phyloP scores from a whole-genome alignment of 1,140 invertebrate genomes.

The Bursaphelenchus mucronatus region DNA sequence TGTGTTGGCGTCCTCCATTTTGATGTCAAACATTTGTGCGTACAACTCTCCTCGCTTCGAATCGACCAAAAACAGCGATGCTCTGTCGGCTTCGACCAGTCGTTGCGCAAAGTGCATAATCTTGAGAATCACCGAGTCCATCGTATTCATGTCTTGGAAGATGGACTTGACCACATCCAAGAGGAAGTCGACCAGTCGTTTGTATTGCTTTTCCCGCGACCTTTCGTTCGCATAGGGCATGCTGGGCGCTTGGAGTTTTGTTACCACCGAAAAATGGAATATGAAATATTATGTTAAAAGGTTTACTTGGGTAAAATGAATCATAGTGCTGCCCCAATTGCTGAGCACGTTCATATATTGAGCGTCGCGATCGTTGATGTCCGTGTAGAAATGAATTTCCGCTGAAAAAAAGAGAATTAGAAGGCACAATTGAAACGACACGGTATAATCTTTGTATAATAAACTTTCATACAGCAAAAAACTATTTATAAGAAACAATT shows the following conservation, averaged over 20 bases:
- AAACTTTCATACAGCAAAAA: too few relatives aligned
- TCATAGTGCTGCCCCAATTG: constrained; percentile 41
- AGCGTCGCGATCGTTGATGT: constrained; percentile 43
- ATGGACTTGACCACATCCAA: constrained; percentile 69
- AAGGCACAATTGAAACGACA: background rate
- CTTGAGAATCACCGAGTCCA: constrained; percentile 76
- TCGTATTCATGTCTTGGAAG: constrained; percentile 76
- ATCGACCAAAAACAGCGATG: constrained; percentile 50
- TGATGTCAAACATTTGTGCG: constrained; percentile 76
- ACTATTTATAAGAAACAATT: too few relatives aligned
- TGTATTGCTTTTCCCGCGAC: background rate
- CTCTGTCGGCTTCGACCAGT: constrained; percentile 74
- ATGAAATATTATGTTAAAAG: background rate
- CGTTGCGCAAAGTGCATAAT: constrained; percentile 77
- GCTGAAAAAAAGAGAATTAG: constrained; percentile 30
- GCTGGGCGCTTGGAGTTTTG: background rate
- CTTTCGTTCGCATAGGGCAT: background rate
- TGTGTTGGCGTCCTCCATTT: constrained; percentile 56
- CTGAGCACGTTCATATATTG: constrained; percentile 47
- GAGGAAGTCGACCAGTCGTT: constrained; percentile 69
- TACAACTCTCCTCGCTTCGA: constrained; percentile 68
- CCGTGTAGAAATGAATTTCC: constrained; percentile 50
- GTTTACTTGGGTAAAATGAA: constrained; percentile 48
- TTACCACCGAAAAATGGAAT: background rate
- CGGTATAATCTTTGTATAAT: constrained; percentile 1